These are phyloP conservation scores for Keiferia lycopersicella DNA, from an alignment of 2,888 invertebrate genomes.

Conservation along the genomic window DNA sequence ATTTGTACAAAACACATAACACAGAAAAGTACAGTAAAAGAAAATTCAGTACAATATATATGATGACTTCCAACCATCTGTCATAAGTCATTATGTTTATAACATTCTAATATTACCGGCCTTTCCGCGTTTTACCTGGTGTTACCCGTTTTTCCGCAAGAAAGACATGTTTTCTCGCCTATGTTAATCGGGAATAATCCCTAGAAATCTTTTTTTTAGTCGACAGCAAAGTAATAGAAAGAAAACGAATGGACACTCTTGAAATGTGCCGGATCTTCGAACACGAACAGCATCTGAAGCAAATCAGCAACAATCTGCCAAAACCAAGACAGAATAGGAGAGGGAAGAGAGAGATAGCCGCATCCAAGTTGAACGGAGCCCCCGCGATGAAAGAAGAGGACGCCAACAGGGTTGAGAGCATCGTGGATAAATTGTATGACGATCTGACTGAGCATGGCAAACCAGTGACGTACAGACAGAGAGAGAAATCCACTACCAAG, in stretches of 20 bases:
- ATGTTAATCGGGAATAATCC: too few species aligned
- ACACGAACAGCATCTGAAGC: slow-evolving; percentile 32
- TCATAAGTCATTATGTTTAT: too few species aligned
- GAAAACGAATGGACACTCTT: slow-evolving; percentile 64
- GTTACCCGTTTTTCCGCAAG: too few species aligned
- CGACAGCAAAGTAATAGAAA: slow-evolving; percentile 58
- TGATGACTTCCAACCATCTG: too few species aligned
- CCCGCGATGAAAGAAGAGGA: slow-evolving; percentile 15
- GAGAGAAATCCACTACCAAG: slow-evolving; percentile 30
- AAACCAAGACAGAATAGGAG: background rate
- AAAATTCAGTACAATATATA: too few species aligned
- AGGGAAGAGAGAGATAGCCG: slow-evolving; percentile 35
- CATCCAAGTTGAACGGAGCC: background rate
- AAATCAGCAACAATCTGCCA: background rate
- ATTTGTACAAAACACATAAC: too few species aligned
- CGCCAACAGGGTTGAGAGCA: slow-evolving; percentile 50
- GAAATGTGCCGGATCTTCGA: slow-evolving; percentile 69
- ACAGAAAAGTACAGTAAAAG: too few species aligned
- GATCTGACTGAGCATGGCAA: slow-evolving; percentile 53
- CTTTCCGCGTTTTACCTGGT: too few species aligned
- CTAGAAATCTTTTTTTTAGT: slow-evolving; percentile 43
- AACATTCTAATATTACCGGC: too few species aligned
- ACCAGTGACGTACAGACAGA: slow-evolving; percentile 49
- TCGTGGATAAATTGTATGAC: slow-evolving; percentile 66
- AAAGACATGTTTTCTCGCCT: too few species aligned